A percentile compares a stretch with the other conserved stretches of the same genome.
These are phyloP conservation scores for Micrasema minimum DNA, from an alignment of 1,140 invertebrate genomes.

Conservation along the genomic window DNA sequence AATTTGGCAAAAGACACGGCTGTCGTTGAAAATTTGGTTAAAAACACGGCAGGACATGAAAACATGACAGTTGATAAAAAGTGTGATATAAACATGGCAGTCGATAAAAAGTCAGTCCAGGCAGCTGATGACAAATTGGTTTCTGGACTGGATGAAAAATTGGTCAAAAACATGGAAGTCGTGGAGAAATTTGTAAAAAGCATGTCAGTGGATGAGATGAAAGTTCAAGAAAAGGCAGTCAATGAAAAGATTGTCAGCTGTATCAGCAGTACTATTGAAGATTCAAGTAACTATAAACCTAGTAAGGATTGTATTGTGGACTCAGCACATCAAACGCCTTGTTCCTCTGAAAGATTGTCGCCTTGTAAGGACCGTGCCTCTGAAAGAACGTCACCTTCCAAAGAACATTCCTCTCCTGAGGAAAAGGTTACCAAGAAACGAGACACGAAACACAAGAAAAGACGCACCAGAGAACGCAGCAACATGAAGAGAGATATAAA, in stretches of 20 bases:
- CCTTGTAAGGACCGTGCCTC: slow-evolving; percentile 2
- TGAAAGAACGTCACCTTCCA: slow-evolving; percentile 31
- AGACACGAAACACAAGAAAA: slow-evolving; percentile 41
- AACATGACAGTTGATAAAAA: background rate
- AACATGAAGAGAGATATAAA: slow-evolving; percentile 7
- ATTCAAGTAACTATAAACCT: no score
- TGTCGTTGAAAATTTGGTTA: no score
- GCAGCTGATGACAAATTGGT: no score
- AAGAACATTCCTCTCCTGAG: background rate
- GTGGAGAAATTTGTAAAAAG: background rate
- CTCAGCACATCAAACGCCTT: background rate
- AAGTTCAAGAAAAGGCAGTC: slow-evolving; percentile 27
- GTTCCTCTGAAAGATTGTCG: slow-evolving; percentile 28
- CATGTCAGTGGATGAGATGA: background rate
- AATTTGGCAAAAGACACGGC: no score
- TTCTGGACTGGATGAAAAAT: no score
- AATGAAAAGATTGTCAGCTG: slow-evolving; percentile 1
- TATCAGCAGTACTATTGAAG: no score
- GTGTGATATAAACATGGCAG: background rate
- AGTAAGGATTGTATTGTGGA: background rate
- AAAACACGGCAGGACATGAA: background rate
- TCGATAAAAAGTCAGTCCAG: background rate
- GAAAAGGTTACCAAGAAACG: slow-evolving; percentile 28
- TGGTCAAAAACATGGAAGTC: no score
- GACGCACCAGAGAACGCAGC: slow-evolving; percentile 30